Conservation (phyloP, 2,888 invertebrate species). For the Tetranychus piercei region DNA sequence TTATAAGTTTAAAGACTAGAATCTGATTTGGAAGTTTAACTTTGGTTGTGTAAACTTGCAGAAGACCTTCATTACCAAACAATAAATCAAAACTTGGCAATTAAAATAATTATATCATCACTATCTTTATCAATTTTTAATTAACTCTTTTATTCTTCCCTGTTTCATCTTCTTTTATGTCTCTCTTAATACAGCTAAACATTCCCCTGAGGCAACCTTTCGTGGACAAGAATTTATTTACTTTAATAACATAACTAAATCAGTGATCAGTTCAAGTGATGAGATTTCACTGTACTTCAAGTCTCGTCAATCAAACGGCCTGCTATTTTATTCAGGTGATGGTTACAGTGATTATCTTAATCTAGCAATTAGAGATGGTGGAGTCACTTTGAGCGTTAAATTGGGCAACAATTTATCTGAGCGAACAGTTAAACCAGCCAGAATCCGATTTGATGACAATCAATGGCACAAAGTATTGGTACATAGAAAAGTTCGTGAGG, state of each 20-base stretch:
- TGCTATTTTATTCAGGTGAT: conserved; percentile 70
- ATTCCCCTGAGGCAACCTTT: conserved; percentile 1
- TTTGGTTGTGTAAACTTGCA: too few species aligned
- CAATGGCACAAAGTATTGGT: conserved; percentile 87
- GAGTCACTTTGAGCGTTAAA: conserved; percentile 68
- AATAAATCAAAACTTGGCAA: too few species aligned
- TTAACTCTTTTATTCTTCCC: too few species aligned
- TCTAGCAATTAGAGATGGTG: conserved; percentile 69
- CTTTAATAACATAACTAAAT: conserved; percentile 20
- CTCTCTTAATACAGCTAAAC: neutral
- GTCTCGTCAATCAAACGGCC: conserved; percentile 69
- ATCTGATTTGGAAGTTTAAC: too few species aligned
- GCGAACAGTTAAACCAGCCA: conserved; percentile 55
- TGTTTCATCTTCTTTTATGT: too few species aligned
- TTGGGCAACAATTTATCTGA: conserved; percentile 42
- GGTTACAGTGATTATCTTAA: conserved; percentile 38
- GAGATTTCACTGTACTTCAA: conserved; percentile 77
- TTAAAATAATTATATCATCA: too few species aligned
- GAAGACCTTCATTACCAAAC: too few species aligned
- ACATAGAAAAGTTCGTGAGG: conserved; percentile 74
- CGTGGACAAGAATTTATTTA: conserved; percentile 10
- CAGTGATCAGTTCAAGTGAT: conserved; percentile 70
- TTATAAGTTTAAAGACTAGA: too few species aligned
- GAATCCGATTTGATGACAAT: conserved; percentile 80
- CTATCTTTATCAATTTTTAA: too few species aligned